These are phyloP conservation scores for Gobiocypris rarus DNA, from an alignment of 2,113 vertebrate species.

Conservation along the genomic window DNA sequence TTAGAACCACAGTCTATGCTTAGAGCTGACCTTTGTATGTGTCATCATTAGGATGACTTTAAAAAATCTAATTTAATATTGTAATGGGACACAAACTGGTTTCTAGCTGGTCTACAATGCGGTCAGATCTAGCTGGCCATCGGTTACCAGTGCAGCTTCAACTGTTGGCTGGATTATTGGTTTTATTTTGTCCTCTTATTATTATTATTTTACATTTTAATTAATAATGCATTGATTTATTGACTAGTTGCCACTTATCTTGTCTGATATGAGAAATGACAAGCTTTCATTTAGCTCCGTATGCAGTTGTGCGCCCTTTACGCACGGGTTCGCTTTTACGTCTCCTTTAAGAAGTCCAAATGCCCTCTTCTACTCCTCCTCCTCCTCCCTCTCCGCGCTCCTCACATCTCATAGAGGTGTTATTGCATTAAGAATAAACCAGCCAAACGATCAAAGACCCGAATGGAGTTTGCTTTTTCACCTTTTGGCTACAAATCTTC, in stretches of 20 bases:
- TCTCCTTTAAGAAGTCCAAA: conserved; percentile 81
- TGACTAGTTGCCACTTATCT: background rate
- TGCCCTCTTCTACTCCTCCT: conserved; percentile 41
- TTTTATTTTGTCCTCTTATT: no score
- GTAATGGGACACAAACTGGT: background rate
- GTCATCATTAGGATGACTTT: no score
- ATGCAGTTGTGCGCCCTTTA: background rate
- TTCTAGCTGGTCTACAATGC: background rate
- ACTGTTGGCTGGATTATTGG: background rate
- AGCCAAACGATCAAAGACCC: conserved; percentile 71
- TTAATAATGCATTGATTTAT: background rate
- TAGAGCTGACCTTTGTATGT: no score
- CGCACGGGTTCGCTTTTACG: conserved; percentile 53
- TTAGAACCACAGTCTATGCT: no score
- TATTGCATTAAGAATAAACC: conserved; percentile 72
- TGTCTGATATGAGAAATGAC: background rate
- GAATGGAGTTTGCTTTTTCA: conserved; percentile 67
- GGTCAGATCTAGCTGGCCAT: background rate
- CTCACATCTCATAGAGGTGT: conserved; percentile 71
- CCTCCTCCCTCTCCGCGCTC: conserved; percentile 53
- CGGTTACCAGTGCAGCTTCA: no score
- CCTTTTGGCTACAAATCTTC: conserved; percentile 5
- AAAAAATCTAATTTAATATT: no score
- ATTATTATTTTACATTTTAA: no score
- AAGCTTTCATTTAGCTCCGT: background rate